Base-by-base conservation (phyloP, 2,888 invertebrate species). In the Drosophila nigricruria region DNA sequence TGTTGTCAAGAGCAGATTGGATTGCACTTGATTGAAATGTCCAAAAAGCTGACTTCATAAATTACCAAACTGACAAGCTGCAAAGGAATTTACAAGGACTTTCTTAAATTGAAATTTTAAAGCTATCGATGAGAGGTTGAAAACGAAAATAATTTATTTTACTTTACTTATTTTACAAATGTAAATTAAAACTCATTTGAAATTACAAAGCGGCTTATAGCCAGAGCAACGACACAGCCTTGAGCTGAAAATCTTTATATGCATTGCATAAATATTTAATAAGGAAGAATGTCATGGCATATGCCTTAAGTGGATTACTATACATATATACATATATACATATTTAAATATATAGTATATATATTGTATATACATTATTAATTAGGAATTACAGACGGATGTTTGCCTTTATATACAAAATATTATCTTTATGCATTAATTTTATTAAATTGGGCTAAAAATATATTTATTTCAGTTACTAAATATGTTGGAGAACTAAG, bases 11-110 rank as follows among this genome's bases (percentile, higher is more conserved):
- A 65, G 20, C 63, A 73, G 69, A 77, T 76, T 77, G 78, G 76
- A 77, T 64, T 50, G 59, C 58, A 60, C 69, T 70, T 74, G 77
- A 79, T 78, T 77, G 79, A 78, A 78, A 73, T 69, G 65, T 76
- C 73, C 79, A 59, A 73, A 63, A 34, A 69, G 61, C 58, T 45
- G 52, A 50, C 58, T 72, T 52, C 77, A 75, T 77, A 77, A 75
- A 72, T 75, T 43, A 77, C 62, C 56, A 71, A 71, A 50, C 60
- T 74, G 74, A 77, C 75, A 75, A 60, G 66, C 54, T 30, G 20
- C 54, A 34, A 42, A 56, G 45, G 57, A 74, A 56, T 58, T 57
- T 52, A 20, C 34, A 52, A 16, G n/a, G 50, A 60, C 43, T 63
- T 63, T 57, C 3, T 38, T 0, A 16, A 25, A 45, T 45, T 16